phyloP scores from a whole-genome alignment of 1,140 invertebrate genomes.

The Drosophila kurseongensis region DNA sequence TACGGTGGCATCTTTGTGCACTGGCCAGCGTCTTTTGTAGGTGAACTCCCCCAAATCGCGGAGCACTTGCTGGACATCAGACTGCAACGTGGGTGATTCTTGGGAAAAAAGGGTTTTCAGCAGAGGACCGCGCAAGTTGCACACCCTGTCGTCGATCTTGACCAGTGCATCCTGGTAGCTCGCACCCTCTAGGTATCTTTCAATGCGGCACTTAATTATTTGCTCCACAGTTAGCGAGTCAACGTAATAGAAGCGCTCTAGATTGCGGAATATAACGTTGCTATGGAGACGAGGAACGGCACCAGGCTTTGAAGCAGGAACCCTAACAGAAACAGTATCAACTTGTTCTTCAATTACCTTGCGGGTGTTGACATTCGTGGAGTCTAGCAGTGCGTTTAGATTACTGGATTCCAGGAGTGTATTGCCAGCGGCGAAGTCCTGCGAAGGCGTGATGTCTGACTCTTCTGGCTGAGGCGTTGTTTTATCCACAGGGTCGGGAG shows the following conservation, averaged over 20 bases:
- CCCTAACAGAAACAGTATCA: conserved; percentile 12
- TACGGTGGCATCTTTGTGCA: background rate
- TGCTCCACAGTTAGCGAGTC: conserved; percentile 23
- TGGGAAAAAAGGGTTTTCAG: conserved; percentile 36
- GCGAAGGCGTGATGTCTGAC: conserved; percentile 33
- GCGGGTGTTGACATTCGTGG: conserved; percentile 1
- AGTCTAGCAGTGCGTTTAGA: conserved; percentile 33
- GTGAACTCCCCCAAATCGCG: conserved; percentile 31
- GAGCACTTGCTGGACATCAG: conserved; percentile 39
- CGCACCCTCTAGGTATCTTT: conserved; percentile 23
- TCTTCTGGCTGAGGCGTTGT: too few relatives aligned
- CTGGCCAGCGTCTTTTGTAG: conserved; percentile 17
- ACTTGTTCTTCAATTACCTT: conserved; percentile 49
- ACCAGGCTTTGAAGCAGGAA: background rate
- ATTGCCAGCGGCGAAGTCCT: conserved; percentile 49
- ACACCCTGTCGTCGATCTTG: conserved; percentile 14
- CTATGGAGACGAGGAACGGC: background rate
- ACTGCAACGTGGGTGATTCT: conserved; percentile 7
- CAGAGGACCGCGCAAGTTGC: conserved; percentile 42
- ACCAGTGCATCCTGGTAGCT: conserved; percentile 48
- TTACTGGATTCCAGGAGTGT: conserved; percentile 53
- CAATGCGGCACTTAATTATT: conserved; percentile 39
- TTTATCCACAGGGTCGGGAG: background rate
- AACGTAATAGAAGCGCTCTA: conserved; percentile 38
- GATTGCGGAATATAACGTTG: conserved; percentile 27